These are phyloP conservation scores for Butorides virescens DNA, from an alignment of 2,113 vertebrate genomes.

Conservation along the genomic window DNA sequence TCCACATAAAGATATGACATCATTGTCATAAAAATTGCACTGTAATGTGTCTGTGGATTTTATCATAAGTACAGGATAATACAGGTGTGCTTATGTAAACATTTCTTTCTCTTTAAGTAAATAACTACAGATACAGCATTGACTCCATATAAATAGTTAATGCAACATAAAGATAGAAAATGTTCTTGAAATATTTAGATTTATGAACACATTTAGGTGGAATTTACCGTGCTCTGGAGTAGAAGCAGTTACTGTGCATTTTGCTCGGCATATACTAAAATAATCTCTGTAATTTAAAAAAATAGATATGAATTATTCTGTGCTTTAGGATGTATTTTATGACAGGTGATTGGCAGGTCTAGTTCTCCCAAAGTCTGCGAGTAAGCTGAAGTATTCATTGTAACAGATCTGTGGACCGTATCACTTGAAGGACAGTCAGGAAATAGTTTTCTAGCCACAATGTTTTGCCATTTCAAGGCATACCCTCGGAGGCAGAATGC, in stretches of 20 bases:
- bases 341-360: conserved; percentile 23
- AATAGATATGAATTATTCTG: neutral
- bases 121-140: neutral
- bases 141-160: neutral
- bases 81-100: neutral
- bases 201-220: neutral
- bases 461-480: neutral
- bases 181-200: neutral
- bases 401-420: neutral
- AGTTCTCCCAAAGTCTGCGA: neutral
- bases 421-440: neutral
- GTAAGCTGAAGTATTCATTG: conserved; percentile 2
- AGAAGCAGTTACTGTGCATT: neutral
- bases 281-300: neutral
- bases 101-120: neutral
- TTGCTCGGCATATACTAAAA: neutral
- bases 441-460: neutral
- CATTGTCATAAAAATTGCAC: neutral
- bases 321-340: neutral
- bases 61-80: neutral
- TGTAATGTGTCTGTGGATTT: neutral
- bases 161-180: neutral
- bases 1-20: neutral
- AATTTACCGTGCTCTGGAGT: neutral
- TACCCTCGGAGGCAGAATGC: neutral